These are phyloP conservation scores for Oreamnos americanus DNA, from an alignment of 2,113 vertebrate genomes.

Conservation along the genomic window DNA sequence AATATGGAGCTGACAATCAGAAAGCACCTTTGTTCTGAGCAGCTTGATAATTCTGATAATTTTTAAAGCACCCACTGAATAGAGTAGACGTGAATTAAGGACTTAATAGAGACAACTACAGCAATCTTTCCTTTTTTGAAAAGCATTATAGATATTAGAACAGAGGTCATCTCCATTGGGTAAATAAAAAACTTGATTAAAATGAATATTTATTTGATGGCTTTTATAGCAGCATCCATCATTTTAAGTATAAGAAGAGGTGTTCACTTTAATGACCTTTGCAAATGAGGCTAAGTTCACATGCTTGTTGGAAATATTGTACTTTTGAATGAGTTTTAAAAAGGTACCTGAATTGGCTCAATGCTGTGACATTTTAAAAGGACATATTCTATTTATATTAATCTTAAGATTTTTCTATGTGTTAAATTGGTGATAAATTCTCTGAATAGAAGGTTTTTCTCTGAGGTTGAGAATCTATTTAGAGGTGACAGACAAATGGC, in stretches of 20 bases:
- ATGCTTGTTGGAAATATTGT: conserved; percentile 24
- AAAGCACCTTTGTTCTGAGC: conserved; percentile 72
- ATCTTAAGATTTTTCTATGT: conserved; percentile 15
- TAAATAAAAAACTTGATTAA: conserved; percentile 53
- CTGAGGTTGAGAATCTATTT: conserved; percentile 30
- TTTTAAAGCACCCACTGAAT: conserved; percentile 69
- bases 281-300: conserved; percentile 47
- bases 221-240: background rate
- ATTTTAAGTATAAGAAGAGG: conserved; percentile 13
- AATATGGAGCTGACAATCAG: conserved; percentile 74
- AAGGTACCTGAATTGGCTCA: conserved; percentile 27
- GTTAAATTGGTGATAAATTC: conserved; percentile 15
- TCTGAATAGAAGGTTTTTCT: background rate
- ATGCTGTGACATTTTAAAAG: conserved; percentile 62
- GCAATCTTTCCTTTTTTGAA: conserved; percentile 57
- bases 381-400: conserved; percentile 59
- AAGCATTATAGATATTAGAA: conserved; percentile 39
- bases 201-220: conserved; percentile 28
- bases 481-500: conserved; percentile 38
- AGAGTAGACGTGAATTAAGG: conserved; percentile 70
- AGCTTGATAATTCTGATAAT: conserved; percentile 70
- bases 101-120: conserved; percentile 49
- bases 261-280: conserved; percentile 47
- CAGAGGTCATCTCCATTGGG: conserved; percentile 33
- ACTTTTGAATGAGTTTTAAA: conserved; percentile 43